A percentile compares a stretch with the other conserved stretches of the same genome.
Evolutionary conservation across 2,797 vertebrate genomes (phyloP).

Genomic region (Mormyrus proboscirostris): DNA sequence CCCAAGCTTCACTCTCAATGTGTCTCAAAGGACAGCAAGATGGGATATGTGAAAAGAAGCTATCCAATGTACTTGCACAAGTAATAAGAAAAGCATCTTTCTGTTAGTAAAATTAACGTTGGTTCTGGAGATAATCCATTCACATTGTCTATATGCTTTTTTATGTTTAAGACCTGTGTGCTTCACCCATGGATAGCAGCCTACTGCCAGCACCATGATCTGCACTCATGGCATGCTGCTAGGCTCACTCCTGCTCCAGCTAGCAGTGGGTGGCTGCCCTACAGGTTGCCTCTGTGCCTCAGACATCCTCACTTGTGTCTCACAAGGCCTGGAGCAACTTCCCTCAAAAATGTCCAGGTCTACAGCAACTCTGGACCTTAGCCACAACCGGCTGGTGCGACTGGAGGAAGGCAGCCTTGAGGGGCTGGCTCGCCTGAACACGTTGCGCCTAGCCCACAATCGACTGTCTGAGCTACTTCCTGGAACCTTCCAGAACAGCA

Average conservation of each 20-base stretch:
- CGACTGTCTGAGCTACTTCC: constrained; percentile 53
- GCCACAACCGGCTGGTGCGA: constrained; percentile 69
- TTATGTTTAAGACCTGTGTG: not conserved
- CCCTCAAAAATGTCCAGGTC: constrained; percentile 58
- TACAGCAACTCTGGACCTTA: constrained; percentile 72
- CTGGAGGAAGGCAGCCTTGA: constrained; percentile 61
- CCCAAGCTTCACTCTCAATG: not conserved
- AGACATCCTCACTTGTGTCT: constrained; percentile 81
- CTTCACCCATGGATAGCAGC: constrained; percentile 3
- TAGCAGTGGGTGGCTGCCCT: constrained; percentile 44
- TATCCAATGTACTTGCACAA: not conserved
- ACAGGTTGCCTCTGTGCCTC: constrained; percentile 70
- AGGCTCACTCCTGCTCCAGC: constrained; percentile 27
- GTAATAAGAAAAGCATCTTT: not conserved
- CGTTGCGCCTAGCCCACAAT: constrained; percentile 74
- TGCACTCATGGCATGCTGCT: constrained; percentile 45
- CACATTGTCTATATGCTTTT: not conserved
- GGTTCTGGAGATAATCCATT: not conserved
- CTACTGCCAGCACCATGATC: constrained; percentile 47
- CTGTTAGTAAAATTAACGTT: not conserved
- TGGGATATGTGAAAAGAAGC: not conserved
- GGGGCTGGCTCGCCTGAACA: constrained; percentile 63
- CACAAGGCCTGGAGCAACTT: constrained; percentile 51
- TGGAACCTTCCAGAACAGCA: constrained; percentile 67
- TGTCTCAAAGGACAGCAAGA: not conserved